phyloP scores from a whole-genome alignment of 2,888 invertebrate genomes.

The Clitarchus hookeri region DNA sequence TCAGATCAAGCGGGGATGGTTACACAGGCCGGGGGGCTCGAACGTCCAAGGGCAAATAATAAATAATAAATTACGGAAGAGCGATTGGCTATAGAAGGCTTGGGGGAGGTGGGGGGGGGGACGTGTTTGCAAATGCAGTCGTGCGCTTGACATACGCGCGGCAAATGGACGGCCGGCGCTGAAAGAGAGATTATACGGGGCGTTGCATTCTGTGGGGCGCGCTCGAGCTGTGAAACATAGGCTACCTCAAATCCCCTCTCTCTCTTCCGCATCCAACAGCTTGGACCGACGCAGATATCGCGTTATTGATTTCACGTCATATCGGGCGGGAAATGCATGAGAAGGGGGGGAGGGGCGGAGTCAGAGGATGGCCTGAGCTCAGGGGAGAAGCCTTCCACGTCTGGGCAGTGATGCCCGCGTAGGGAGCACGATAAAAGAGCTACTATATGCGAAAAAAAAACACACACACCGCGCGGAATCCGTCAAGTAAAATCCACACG shows the following conservation, averaged over 20 bases:
- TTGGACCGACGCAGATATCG: background rate
- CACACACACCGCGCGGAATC: no score
- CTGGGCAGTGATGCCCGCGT: no score
- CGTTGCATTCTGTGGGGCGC: background rate
- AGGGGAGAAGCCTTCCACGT: no score
- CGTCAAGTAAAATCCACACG: no score
- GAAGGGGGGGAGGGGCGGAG: background rate
- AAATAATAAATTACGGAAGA: background rate
- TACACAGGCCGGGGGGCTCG: background rate
- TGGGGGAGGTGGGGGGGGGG: background rate
- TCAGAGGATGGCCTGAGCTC: background rate
- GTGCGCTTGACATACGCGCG: constrained; percentile 11
- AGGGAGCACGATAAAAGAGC: no score
- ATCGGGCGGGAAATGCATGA: background rate
- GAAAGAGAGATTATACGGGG: background rate
- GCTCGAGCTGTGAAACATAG: background rate
- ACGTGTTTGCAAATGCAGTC: background rate
- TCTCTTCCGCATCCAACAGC: background rate
- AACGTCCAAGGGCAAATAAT: background rate
- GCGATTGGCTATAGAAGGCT: background rate
- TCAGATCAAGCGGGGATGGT: background rate
- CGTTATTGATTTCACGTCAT: constrained; percentile 23
- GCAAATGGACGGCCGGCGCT: background rate
- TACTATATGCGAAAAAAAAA: no score
- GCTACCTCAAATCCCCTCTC: background rate